Percentiles rank a stretch among this genome's conserved stretches.
Evolutionary conservation across 2,888 invertebrate genomes (phyloP).

Genomic region (Trichopria drosophilae): DNA sequence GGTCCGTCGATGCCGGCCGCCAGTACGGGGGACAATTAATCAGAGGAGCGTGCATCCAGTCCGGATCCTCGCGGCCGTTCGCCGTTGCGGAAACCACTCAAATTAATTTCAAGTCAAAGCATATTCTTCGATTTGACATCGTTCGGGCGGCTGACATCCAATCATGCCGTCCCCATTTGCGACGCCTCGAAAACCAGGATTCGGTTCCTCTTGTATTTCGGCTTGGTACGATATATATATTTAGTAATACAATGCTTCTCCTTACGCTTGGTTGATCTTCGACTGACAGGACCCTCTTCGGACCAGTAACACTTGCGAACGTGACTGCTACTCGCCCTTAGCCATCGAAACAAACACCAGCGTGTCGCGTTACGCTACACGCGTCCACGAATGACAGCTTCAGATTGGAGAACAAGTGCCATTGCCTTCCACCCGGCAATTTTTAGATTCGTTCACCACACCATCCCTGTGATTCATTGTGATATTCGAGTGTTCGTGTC

Average conservation of each 20-base stretch:
- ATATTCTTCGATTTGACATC: slow-evolving; percentile 53
- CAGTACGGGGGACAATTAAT: no score
- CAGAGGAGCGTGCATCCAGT: slow-evolving; percentile 35
- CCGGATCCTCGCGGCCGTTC: slow-evolving; percentile 29
- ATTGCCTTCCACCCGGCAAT: no score
- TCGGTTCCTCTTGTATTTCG: slow-evolving; percentile 51
- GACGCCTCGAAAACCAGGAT: slow-evolving; percentile 44
- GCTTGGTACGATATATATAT: no score
- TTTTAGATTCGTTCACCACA: no score
- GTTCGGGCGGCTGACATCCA: slow-evolving; percentile 47
- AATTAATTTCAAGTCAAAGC: slow-evolving; percentile 57
- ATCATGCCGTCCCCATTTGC: slow-evolving; percentile 45
- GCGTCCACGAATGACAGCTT: slow-evolving; percentile 31
- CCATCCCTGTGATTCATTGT: no score
- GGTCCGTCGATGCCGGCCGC: no score
- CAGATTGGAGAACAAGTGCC: slow-evolving; percentile 49
- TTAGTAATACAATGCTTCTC: slow-evolving; percentile 46
- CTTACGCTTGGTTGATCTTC: slow-evolving; percentile 54
- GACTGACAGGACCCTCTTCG: slow-evolving; percentile 51
- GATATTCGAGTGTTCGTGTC: no score
- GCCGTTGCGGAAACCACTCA: slow-evolving; percentile 53
- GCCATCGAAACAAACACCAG: slow-evolving; percentile 43
- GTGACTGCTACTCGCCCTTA: slow-evolving; percentile 21
- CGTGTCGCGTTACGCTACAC: slow-evolving; percentile 42
- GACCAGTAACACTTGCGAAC: slow-evolving; percentile 38